A percentile compares a stretch with the other conserved stretches of the same genome.
These are phyloP conservation scores for Microdon myrmicae DNA, from an alignment of 2,888 invertebrate species.

Conservation along the genomic window DNA sequence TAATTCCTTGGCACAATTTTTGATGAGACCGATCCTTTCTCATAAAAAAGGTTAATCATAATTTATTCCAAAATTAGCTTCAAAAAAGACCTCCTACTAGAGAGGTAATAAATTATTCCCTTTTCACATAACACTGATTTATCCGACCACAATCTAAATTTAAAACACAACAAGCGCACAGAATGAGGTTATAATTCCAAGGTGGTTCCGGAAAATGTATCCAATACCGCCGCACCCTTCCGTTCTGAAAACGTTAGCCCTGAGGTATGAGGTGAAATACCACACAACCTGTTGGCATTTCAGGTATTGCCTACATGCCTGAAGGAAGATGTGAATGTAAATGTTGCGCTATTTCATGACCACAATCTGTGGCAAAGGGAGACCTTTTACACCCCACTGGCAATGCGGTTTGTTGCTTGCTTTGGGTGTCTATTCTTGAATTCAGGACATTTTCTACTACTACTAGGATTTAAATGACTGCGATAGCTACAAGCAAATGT, in stretches of 20 bases:
- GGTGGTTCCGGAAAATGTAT: constrained; percentile 51
- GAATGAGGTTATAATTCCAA: constrained; percentile 50
- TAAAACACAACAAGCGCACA: constrained; percentile 44
- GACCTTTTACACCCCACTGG: constrained; percentile 9
- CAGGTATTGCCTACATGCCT: constrained; percentile 15
- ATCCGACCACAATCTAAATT: constrained; percentile 45
- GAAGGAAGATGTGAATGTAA: neutral
- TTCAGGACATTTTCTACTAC: constrained; percentile 36
- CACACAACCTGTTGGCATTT: constrained; percentile 53
- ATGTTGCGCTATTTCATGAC: constrained; percentile 8
- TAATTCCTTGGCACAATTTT: too few species aligned
- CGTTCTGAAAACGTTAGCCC: constrained; percentile 19
- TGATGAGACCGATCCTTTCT: too few species aligned
- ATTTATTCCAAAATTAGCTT: too few species aligned
- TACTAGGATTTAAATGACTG: constrained; percentile 34
- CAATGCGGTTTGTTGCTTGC: constrained; percentile 51
- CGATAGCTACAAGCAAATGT: constrained; percentile 48
- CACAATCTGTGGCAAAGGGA: constrained; percentile 14
- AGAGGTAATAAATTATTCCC: constrained; percentile 41
- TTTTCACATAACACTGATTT: constrained; percentile 33
- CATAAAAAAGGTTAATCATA: too few species aligned
- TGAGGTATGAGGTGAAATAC: constrained; percentile 31
- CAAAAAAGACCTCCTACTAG: too few species aligned
- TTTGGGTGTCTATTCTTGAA: constrained; percentile 38
- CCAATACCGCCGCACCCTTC: constrained; percentile 22